phyloP scores from a whole-genome alignment of 2,113 vertebrate genomes.

The Strix uralensis region DNA sequence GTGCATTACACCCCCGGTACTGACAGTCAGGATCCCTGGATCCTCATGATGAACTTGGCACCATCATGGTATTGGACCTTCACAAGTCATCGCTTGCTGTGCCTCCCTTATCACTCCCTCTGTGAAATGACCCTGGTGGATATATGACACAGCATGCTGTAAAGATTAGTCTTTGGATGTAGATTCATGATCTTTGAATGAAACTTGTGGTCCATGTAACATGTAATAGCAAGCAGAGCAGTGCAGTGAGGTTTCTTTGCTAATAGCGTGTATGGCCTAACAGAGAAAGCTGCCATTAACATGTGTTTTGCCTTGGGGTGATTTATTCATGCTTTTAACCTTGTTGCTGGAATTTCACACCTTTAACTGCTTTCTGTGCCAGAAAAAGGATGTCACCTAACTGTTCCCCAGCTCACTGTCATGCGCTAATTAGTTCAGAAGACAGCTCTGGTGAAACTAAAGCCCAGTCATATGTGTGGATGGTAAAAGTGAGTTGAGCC shows the following conservation, averaged over 20 bases:
- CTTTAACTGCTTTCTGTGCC: neutral
- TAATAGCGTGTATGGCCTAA: neutral
- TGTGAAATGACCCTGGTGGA: neutral
- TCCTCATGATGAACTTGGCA: neutral
- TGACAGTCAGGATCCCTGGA: neutral
- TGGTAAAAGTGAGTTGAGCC: neutral
- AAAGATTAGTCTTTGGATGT: neutral
- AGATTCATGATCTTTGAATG: neutral
- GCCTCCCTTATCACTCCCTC: neutral
- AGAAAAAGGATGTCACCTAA: neutral
- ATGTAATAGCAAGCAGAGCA: fast-evolving
- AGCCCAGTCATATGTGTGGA: neutral
- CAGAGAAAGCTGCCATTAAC: neutral
- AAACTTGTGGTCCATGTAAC: neutral
- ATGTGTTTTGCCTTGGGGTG: neutral
- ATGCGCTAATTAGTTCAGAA: neutral
- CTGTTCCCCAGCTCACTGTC: neutral
- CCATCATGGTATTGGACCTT: fast-evolving
- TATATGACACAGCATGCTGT: neutral
- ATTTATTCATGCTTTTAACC: neutral
- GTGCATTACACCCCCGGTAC: neutral
- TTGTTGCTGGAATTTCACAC: neutral
- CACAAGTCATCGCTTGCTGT: fast-evolving
- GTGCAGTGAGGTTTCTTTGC: neutral
- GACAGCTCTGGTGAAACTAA: neutral